Conservation (phyloP, 1,140 invertebrate genomes). For the Trichonephila clavipes region DNA sequence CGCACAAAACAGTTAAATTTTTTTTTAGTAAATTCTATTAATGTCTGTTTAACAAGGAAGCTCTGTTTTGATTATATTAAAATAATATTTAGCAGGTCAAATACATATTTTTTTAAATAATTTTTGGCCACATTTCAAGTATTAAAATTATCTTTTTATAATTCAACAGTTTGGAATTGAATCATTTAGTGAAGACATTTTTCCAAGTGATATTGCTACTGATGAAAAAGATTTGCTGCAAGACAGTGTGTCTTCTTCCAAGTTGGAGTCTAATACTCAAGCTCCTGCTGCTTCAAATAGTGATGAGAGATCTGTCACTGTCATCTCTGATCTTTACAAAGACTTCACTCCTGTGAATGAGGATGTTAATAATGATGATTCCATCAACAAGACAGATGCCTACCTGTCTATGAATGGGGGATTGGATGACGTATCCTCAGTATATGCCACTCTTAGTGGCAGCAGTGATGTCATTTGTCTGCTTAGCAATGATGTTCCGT, state of each 20-base stretch:
- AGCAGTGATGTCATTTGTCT: constrained; percentile 74
- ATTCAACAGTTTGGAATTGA: constrained; percentile 59
- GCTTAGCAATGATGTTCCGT: constrained; percentile 68
- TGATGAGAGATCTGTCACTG: constrained; percentile 17
- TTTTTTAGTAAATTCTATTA: too few species aligned
- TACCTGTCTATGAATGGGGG: background rate
- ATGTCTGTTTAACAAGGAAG: too few species aligned
- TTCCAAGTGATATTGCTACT: constrained; percentile 52
- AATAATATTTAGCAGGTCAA: too few species aligned
- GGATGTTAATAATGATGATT: background rate
- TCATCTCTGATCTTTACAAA: background rate
- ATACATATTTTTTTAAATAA: background rate
- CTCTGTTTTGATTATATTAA: too few species aligned
- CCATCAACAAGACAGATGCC: background rate
- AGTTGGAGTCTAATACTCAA: background rate
- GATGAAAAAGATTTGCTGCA: constrained; percentile 51
- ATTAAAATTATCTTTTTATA: background rate
- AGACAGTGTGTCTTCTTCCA: background rate
- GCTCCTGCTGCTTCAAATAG: background rate
- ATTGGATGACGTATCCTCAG: background rate
- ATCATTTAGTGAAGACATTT: constrained; percentile 73
- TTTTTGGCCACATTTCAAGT: background rate
- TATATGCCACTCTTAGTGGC: constrained; percentile 74
- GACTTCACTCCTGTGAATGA: background rate
- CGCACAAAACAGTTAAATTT: too few species aligned